Evolutionary conservation across 1,140 invertebrate species (phyloP).

Genomic region (Probaryconus sp.): DNA sequence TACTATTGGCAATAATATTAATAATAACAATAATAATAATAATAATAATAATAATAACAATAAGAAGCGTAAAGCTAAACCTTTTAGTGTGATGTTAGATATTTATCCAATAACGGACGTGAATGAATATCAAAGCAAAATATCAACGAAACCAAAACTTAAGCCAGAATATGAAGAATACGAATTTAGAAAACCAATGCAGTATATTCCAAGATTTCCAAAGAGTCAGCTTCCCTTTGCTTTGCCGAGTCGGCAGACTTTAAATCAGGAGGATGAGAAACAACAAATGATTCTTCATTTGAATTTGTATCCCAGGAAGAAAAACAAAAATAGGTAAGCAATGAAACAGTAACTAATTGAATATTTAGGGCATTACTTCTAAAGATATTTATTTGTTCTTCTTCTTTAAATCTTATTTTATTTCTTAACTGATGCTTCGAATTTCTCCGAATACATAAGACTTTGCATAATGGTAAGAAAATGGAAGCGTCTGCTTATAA

Average conservation of each 20-base stretch:
- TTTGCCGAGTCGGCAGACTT: conserved; percentile 44
- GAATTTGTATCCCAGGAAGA: conserved; percentile 75
- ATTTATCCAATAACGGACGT: conserved; percentile 76
- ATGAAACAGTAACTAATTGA: no score
- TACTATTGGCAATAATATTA: not conserved
- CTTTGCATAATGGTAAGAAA: no score
- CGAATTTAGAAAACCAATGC: conserved; percentile 63
- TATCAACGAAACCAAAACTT: conserved; percentile 54
- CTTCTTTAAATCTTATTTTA: no score
- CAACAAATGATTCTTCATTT: conserved; percentile 77
- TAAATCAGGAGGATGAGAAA: conserved; percentile 69
- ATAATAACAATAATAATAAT: no score
- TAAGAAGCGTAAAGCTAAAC: conserved; percentile 71
- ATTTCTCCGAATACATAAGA: no score
- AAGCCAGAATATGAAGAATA: conserved; percentile 61
- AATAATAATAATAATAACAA: conserved; percentile 17
- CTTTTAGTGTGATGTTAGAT: conserved; percentile 77
- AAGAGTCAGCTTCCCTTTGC: conserved; percentile 62
- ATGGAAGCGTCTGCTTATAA: no score
- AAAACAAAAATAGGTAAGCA: conserved; percentile 65
- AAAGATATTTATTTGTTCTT: no score
- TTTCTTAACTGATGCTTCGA: no score
- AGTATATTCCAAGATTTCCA: conserved; percentile 44
- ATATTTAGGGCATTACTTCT: no score
- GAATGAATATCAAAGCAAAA: conserved; percentile 68